Percentiles rank a stretch among this genome's conserved stretches.
phyloP scores from a whole-genome alignment of 1,140 invertebrate genomes.

The Bombus fervidus region DNA sequence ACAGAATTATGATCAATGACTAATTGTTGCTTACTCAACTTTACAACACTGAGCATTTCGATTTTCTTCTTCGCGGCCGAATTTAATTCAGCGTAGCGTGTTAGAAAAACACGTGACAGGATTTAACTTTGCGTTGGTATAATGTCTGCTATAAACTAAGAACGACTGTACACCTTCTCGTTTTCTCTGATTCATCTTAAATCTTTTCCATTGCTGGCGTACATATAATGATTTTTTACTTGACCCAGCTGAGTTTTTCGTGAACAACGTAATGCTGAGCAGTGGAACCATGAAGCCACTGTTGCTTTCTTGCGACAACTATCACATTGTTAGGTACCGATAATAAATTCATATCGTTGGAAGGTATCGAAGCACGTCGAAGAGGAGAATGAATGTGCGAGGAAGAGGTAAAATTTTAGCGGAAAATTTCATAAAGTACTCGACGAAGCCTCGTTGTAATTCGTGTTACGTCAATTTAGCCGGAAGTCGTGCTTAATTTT shows the following conservation, averaged over 20 bases:
- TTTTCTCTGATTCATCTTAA: neutral
- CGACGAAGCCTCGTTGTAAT: constrained; percentile 1
- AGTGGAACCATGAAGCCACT: neutral
- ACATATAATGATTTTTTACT: neutral
- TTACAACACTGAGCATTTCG: neutral
- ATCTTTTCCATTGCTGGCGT: neutral
- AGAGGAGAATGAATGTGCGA: neutral
- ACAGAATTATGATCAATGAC: neutral
- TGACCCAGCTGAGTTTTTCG: neutral
- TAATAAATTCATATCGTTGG: neutral
- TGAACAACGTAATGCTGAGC: neutral
- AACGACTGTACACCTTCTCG: neutral
- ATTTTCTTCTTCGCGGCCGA: neutral
- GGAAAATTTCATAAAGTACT: constrained; percentile 30
- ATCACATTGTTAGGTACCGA: neutral
- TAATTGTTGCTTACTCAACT: neutral
- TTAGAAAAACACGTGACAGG: neutral
- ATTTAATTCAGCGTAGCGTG: neutral
- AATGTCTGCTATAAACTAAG: neutral
- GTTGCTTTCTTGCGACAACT: no score
- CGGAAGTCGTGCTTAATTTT: constrained; percentile 40
- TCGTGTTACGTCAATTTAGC: constrained; percentile 18
- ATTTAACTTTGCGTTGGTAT: constrained; percentile 13
- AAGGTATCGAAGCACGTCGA: neutral
- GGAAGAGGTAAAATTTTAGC: neutral